Evolutionary conservation across 2,888 invertebrate species (phyloP).

Genomic region (Noctua janthina): DNA sequence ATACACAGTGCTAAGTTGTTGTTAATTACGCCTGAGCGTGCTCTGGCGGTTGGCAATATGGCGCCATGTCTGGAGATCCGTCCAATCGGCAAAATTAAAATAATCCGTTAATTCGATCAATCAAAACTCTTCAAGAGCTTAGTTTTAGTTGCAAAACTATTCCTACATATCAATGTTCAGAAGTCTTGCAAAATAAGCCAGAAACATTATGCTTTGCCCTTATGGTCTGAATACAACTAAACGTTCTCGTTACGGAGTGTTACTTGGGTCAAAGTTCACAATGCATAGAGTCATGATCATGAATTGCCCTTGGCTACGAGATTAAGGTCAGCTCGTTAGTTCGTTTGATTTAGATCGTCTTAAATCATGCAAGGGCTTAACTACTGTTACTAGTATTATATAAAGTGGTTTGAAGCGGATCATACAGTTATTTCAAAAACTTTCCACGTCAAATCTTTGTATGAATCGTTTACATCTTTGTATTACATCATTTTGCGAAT

Average conservation of each 20-base stretch:
- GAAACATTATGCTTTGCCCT: conserved; percentile 26
- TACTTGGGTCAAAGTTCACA: conserved; percentile 57
- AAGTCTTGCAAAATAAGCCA: not conserved
- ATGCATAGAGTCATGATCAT: conserved; percentile 43
- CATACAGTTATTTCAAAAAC: conserved; percentile 4
- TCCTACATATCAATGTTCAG: not conserved
- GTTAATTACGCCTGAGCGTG: conserved; percentile 27
- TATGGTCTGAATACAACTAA: conserved; percentile 42
- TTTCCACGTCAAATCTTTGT: conserved; percentile 12
- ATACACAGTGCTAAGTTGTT: conserved; percentile 16
- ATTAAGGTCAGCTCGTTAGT: conserved; percentile 52
- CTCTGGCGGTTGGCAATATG: conserved; percentile 15
- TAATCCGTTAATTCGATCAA: conserved; percentile 11
- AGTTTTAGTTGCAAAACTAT: not conserved
- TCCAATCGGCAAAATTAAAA: conserved; percentile 17
- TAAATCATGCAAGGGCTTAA: conserved; percentile 30
- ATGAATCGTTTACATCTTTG: conserved; percentile 29
- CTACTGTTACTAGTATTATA: conserved; percentile 15
- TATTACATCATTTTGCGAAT: conserved; percentile 56
- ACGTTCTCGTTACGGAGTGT: conserved; percentile 47
- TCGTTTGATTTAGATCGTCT: conserved; percentile 38
- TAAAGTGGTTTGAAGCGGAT: not conserved
- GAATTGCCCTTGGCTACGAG: conserved; percentile 50
- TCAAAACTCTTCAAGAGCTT: conserved; percentile 12
- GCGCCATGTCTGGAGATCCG: conserved; percentile 29